These are phyloP conservation scores for Drosophila trichaetosa DNA, from an alignment of 2,888 invertebrate genomes.

Conservation along the genomic window DNA sequence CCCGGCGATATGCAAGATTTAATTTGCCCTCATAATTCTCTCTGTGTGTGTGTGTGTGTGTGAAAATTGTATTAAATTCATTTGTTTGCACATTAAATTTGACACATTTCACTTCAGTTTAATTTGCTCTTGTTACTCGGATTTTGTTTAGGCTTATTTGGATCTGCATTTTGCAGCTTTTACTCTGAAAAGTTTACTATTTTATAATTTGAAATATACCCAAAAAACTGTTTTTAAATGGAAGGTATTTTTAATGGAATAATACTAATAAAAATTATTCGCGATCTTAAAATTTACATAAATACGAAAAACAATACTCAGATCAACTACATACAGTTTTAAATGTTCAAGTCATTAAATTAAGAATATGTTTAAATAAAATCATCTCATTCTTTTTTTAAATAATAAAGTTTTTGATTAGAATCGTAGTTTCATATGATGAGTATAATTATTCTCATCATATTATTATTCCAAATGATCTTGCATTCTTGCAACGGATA, in stretches of 20 bases:
- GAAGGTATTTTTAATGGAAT: background rate
- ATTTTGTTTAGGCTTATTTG: background rate
- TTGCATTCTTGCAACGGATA: no score
- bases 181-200: background rate
- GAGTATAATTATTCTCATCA: no score
- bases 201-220: accelerated
- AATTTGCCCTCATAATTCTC: constrained; percentile 56
- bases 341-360: background rate
- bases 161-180: background rate
- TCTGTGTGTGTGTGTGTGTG: constrained; percentile 7
- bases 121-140: background rate
- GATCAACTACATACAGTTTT: background rate
- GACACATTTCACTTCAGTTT: constrained; percentile 41
- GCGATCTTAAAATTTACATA: background rate
- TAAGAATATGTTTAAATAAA: background rate
- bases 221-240: background rate
- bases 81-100: constrained; percentile 48
- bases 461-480: no score
- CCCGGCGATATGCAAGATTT: constrained; percentile 79
- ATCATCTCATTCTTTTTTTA: background rate
- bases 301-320: background rate
- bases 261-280: background rate
- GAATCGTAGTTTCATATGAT: no score
- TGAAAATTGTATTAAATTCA: constrained; percentile 66
- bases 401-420: background rate